Percentiles rank a stretch among this genome's conserved stretches.
Evolutionary conservation across 2,888 invertebrate species (phyloP).

Genomic region (Apamea crenata): DNA sequence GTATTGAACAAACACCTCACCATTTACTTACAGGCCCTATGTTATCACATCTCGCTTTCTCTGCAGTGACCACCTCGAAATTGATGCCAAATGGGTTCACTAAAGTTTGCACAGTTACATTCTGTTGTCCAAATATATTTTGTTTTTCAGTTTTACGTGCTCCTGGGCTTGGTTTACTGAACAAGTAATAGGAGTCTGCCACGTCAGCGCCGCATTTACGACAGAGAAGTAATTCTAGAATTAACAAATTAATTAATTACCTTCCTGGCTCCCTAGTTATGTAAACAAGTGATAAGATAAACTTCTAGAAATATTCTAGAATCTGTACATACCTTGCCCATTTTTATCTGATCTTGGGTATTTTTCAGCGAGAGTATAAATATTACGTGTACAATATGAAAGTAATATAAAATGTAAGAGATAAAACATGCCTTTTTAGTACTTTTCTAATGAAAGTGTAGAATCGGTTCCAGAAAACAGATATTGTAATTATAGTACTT

Average conservation of each 20-base stretch:
- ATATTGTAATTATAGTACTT: background rate
- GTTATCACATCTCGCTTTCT: conserved; percentile 90
- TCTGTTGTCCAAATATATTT: conserved; percentile 88
- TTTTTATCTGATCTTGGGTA: conserved; percentile 69
- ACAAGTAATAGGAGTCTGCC: conserved; percentile 88
- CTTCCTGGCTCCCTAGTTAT: conserved; percentile 18
- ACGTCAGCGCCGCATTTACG: conserved; percentile 91
- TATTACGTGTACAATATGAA: conserved; percentile 67
- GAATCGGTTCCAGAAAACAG: conserved; percentile 15
- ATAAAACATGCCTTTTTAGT: conserved; percentile 79
- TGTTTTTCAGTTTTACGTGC: conserved; percentile 85
- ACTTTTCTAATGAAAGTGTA: conserved; percentile 7
- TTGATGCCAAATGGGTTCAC: conserved; percentile 89
- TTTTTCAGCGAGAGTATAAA: conserved; percentile 70
- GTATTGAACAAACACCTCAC: no score
- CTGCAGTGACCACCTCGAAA: conserved; percentile 88
- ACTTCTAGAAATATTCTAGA: background rate
- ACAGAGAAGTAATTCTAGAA: conserved; percentile 89
- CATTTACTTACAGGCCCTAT: conserved; percentile 84
- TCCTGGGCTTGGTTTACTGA: conserved; percentile 88
- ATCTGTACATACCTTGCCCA: conserved; percentile 74
- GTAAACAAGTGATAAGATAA: conserved; percentile 49
- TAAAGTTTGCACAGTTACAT: conserved; percentile 90
- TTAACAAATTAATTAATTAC: conserved; percentile 40
- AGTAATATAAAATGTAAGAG: conserved; percentile 72